These are phyloP conservation scores for Ennomos quercinarius DNA, from an alignment of 2,888 invertebrate species.

Conservation along the genomic window DNA sequence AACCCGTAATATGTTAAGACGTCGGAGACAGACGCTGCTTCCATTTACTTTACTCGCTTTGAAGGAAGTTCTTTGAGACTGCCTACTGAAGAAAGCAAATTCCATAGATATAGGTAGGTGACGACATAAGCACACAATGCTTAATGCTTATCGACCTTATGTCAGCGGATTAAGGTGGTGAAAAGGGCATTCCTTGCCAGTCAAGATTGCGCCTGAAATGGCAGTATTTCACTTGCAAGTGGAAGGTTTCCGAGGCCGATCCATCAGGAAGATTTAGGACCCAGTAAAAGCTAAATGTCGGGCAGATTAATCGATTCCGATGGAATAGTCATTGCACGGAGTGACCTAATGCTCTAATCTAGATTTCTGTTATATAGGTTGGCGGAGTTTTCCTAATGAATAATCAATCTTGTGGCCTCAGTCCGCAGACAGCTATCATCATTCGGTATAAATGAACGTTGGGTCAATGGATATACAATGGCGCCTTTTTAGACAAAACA, in stretches of 20 bases:
- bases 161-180: slow-evolving; percentile 14
- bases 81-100: slow-evolving; percentile 22
- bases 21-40: slow-evolving; percentile 47
- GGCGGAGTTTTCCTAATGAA: slow-evolving; percentile 16
- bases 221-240: slow-evolving; percentile 44
- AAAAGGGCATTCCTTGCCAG: not conserved
- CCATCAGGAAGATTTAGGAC: slow-evolving; percentile 46
- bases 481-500: slow-evolving; percentile 10
- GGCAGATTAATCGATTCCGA: slow-evolving; percentile 42
- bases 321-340: slow-evolving; percentile 18
- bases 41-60: slow-evolving; percentile 54
- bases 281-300: slow-evolving; percentile 45
- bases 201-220: slow-evolving; percentile 32
- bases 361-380: slow-evolving; percentile 22
- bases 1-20: slow-evolving; percentile 51
- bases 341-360: slow-evolving; percentile 21
- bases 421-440: slow-evolving; percentile 6
- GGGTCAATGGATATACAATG: not conserved
- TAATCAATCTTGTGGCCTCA: slow-evolving; percentile 18
- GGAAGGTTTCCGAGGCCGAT: slow-evolving; percentile 45
- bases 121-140: slow-evolving; percentile 4
- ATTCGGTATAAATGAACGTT: slow-evolving; percentile 9
- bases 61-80: slow-evolving; percentile 33
- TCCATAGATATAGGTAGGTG: slow-evolving; percentile 3
- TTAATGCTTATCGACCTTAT: slow-evolving; percentile 11